These are phyloP conservation scores for Sebastes fasciatus DNA, from an alignment of 2,113 vertebrate genomes.

Conservation along the genomic window DNA sequence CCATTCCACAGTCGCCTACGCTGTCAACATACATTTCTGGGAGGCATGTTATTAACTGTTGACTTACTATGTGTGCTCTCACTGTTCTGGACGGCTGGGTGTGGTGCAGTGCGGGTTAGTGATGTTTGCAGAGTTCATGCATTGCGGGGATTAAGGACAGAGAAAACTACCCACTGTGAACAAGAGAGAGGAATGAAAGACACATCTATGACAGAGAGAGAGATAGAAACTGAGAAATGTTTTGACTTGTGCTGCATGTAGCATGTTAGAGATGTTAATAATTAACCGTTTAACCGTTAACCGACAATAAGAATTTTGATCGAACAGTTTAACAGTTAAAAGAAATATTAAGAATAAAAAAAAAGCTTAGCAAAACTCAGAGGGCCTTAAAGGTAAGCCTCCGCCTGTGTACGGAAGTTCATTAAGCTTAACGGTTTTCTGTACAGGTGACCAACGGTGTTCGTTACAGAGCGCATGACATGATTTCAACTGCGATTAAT, in stretches of 20 bases:
- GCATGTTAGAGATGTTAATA: too few species aligned
- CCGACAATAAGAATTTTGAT: background rate
- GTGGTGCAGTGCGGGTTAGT: background rate
- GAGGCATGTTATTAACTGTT: background rate
- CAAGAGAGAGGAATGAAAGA: background rate
- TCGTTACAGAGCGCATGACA: too few species aligned
- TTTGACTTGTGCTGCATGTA: background rate
- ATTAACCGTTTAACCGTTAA: background rate
- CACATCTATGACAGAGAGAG: background rate
- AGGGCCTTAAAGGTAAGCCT: too few species aligned
- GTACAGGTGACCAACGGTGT: too few species aligned
- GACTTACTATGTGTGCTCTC: background rate
- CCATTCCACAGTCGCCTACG: background rate
- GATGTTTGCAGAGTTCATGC: slow-evolving; percentile 26
- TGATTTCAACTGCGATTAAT: too few species aligned
- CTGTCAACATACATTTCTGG: slow-evolving; percentile 1
- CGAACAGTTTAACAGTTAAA: background rate
- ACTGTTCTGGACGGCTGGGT: background rate
- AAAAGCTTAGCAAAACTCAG: too few species aligned
- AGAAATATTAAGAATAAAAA: background rate
- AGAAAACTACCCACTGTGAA: too few species aligned
- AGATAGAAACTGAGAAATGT: background rate
- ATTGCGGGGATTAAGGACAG: background rate
- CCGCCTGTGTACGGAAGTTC: too few species aligned
- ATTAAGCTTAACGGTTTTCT: too few species aligned